These are phyloP conservation scores for Ophonus ardosiacus DNA, from an alignment of 2,888 invertebrate species.

Conservation along the genomic window DNA sequence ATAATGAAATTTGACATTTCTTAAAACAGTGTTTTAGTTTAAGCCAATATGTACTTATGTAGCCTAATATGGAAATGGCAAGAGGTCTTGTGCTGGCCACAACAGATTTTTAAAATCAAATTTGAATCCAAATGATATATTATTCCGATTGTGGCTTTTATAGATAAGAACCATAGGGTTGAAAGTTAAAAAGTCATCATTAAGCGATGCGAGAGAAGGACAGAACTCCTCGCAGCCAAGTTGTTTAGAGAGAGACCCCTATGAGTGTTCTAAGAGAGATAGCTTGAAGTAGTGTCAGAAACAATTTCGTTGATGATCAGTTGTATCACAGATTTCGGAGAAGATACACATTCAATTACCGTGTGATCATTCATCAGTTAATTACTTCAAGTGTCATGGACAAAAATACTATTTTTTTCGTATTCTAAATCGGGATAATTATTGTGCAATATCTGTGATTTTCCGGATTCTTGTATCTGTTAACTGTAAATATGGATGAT, in stretches of 20 bases:
- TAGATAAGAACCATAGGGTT: not conserved
- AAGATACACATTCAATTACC: slow-evolving; percentile 66
- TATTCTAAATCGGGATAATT: slow-evolving; percentile 29
- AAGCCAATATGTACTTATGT: no score
- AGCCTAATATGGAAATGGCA: no score
- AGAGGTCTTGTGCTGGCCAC: no score
- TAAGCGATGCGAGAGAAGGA: slow-evolving; percentile 11
- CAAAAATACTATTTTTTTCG: slow-evolving; percentile 51
- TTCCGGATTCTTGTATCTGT: not conserved
- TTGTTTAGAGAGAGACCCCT: slow-evolving; percentile 42
- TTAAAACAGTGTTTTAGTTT: no score
- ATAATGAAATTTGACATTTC: no score
- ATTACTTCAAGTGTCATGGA: slow-evolving; percentile 27
- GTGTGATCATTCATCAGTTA: not conserved
- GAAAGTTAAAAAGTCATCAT: slow-evolving; percentile 12
- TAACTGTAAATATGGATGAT: slow-evolving; percentile 53
- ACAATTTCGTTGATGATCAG: slow-evolving; percentile 73
- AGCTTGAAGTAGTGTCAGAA: slow-evolving; percentile 72
- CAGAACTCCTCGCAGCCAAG: slow-evolving; percentile 4
- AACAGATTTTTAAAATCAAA: no score
- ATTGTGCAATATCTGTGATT: not conserved
- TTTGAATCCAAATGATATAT: no score
- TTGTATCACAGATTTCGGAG: slow-evolving; percentile 71
- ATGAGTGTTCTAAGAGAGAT: slow-evolving; percentile 59
- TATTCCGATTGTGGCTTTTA: no score